phyloP scores from a whole-genome alignment of 1,140 invertebrate species.

The Neodiprion lecontei region DNA sequence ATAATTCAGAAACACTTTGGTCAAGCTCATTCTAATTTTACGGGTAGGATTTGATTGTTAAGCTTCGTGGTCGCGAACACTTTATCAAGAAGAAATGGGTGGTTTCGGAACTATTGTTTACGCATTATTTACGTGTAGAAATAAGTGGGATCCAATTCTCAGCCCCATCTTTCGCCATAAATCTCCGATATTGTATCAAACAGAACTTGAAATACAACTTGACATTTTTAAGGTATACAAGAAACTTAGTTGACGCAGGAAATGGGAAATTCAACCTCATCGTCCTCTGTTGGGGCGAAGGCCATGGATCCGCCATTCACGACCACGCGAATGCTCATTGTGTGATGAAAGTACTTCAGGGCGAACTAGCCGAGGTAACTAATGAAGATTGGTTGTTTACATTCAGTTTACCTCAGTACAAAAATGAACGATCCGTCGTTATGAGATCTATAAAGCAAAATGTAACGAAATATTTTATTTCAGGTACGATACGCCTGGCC shows the following conservation, averaged over 20 bases:
- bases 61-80: no score
- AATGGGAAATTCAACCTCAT: slow-evolving; percentile 99
- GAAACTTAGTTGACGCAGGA: slow-evolving; percentile 92
- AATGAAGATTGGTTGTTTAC: slow-evolving; percentile 26
- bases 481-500: slow-evolving; percentile 83
- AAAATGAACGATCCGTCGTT: neutral
- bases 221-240: slow-evolving; percentile 76
- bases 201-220: no score
- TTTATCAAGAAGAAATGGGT: no score
- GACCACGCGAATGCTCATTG: slow-evolving; percentile 97
- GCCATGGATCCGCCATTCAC: slow-evolving; percentile 93
- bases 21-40: no score
- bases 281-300: slow-evolving; percentile 96
- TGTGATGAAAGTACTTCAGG: slow-evolving; percentile 92
- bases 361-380: slow-evolving; percentile 73
- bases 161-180: no score
- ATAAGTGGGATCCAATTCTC: no score
- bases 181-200: no score
- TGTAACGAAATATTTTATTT: slow-evolving; percentile 13
- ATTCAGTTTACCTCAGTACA: neutral
- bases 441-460: neutral
- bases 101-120: no score
- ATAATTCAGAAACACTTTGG: no score
- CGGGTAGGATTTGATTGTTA: no score
- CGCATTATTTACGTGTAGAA: no score